Base-by-base conservation (phyloP, 2,113 vertebrate species). In the Malurus alboscapulatus region DNA sequence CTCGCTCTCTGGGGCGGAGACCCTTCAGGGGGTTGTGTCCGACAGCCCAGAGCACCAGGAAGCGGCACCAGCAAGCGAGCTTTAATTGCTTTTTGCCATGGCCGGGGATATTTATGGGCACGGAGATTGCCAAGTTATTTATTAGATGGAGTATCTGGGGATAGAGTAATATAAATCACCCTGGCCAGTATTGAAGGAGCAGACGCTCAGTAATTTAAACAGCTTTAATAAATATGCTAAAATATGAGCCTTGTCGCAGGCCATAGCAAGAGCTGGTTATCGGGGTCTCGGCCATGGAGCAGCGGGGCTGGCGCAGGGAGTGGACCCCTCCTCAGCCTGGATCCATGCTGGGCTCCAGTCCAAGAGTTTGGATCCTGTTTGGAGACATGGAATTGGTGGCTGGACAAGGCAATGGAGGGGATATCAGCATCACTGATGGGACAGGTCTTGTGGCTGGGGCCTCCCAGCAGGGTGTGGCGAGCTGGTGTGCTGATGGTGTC, bases 181-280 rank as follows among this genome's bases (percentile, higher is more conserved):
- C 92, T 92, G 94, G 94, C 95, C 45, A 2, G 96, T 96, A 97
- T 94, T 96, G 97, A 97, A 97, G 94, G 91, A 98, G 94, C 96
- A 95, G 97, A 96, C 94, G 95, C 96, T 97, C 94, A 83, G 97
- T 98, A 97, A 98, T 97, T 97, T 97, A 95, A 97, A 96, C 96
- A 96, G 97, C 96, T 98, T 97, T 98, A 97, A 97, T 97, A 97
- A 97, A 97, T 97, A 97, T 97, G 97, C 97, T 97, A 97, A 97
- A 97, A 97, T 96, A 98, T 95, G 96, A 97, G 96, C 94, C 95
- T 97, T 94, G 92, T 96, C 91, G 73, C 50, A 44, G 92, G 73
- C 94, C 54, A 42, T 97, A 98, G 97, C 19, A 77, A 97, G 95
- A 96, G 94, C 90, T 68, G 78, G 97, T 95, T 96, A 96, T 94